phyloP scores from a whole-genome alignment of 1,140 invertebrate species.

The Drosophila ercepeae region DNA sequence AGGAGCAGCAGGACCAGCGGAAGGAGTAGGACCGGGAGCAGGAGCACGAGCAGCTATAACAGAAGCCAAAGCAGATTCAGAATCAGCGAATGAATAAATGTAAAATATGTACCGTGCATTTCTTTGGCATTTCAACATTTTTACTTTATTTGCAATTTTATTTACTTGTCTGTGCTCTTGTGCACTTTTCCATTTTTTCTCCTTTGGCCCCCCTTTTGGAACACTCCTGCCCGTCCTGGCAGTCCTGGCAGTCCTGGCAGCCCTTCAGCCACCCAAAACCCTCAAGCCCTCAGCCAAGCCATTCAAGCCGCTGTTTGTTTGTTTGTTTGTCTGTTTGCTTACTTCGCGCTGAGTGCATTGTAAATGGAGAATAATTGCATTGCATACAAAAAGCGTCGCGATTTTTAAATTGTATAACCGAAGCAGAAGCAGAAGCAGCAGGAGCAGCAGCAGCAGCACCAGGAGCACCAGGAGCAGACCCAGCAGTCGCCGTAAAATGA shows the following conservation, averaged over 20 bases:
- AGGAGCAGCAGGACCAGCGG: slow-evolving; percentile 6
- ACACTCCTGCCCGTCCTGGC: neutral
- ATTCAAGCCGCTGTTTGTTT: slow-evolving; percentile 55
- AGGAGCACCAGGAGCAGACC: slow-evolving; percentile 6
- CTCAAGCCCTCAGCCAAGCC: slow-evolving; percentile 14
- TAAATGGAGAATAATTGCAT: slow-evolving; percentile 80
- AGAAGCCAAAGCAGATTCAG: slow-evolving; percentile 44
- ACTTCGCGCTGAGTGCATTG: slow-evolving; percentile 74
- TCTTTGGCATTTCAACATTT: slow-evolving; percentile 80
- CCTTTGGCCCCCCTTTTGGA: slow-evolving; percentile 1
- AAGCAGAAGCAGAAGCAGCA: slow-evolving; percentile 26
- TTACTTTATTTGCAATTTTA: slow-evolving; percentile 79
- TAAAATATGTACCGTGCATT: slow-evolving; percentile 80
- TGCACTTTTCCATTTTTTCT: slow-evolving; percentile 8
- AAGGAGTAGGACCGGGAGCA: slow-evolving; percentile 4
- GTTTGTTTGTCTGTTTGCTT: slow-evolving; percentile 37
- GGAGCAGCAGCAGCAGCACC: neutral
- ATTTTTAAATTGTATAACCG: slow-evolving; percentile 67
- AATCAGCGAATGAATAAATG: slow-evolving; percentile 76
- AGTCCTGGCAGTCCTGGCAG: neutral
- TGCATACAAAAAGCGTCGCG: slow-evolving; percentile 60
- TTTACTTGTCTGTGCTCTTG: slow-evolving; percentile 67
- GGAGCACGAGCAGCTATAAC: slow-evolving; percentile 6
- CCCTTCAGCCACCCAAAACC: neutral
- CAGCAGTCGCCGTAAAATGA: slow-evolving; percentile 38